Percentiles rank a stretch among this genome's conserved stretches.
Evolutionary conservation across 2,113 vertebrate genomes (phyloP).

Genomic region (Balaeniceps rex): DNA sequence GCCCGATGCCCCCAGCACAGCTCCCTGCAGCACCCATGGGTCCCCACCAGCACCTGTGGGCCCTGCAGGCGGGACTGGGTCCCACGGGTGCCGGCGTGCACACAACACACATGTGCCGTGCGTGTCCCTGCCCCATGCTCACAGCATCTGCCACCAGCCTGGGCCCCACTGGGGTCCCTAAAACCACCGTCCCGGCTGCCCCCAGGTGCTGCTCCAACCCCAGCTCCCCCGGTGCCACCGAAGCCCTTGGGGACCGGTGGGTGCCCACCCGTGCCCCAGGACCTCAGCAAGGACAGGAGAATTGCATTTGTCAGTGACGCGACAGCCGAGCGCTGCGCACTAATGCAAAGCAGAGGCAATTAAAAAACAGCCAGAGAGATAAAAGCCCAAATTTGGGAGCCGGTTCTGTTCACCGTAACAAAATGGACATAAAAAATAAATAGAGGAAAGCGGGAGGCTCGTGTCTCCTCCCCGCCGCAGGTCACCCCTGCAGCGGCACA

Average conservation of each 20-base stretch:
- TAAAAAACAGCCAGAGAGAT: not conserved
- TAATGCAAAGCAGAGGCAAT: not conserved
- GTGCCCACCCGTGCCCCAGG: not conserved
- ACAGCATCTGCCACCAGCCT: not conserved
- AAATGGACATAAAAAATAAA: not conserved
- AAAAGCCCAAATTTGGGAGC: not conserved
- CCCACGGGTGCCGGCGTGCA: not conserved
- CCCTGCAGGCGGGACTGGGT: not conserved
- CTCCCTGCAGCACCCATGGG: not conserved
- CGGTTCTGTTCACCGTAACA: fast-evolving
- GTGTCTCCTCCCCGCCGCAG: fast-evolving
- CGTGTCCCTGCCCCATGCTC: not conserved
- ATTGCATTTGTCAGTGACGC: fast-evolving
- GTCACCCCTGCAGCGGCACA: not conserved
- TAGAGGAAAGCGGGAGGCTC: not conserved
- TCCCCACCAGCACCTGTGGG: not conserved
- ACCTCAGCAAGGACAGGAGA: not conserved
- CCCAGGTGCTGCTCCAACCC: not conserved
- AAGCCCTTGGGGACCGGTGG: not conserved
- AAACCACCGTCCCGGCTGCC: fast-evolving
- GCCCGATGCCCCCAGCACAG: fast-evolving
- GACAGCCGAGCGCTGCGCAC: not conserved
- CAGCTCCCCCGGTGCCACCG: not conserved
- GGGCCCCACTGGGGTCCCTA: not conserved
- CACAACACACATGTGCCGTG: fast-evolving